Base-by-base conservation (phyloP, 2,888 invertebrate genomes). In the Aleiodes leptofemur region DNA sequence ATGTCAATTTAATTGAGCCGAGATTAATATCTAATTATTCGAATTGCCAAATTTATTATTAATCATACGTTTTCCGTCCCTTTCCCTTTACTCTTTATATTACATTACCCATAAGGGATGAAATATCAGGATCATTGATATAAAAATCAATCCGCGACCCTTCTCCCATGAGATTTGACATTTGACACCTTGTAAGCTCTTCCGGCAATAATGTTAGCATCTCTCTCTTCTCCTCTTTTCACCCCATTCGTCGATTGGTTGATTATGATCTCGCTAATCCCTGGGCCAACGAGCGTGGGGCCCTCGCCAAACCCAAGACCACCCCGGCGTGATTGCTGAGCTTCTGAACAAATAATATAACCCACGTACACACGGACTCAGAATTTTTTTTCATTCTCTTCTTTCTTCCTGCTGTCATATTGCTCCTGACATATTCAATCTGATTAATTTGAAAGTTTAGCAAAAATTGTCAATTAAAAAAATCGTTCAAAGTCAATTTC, bases 181-280 rank as follows among this genome's bases (percentile, higher is more conserved):
- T 87, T 88, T 84, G 87, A 87, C 87, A 87, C 87, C 85, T 87
- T 79, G 78, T 80, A 80, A 77, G 77, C 76, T 55, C 72, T 66
- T 70, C 56, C 75, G 61, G 34, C 69, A 34, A 66, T 56, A 68
- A 53, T 59, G 57, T 57, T 53, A 53, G 74, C 76, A 74, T 74
- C 76, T 51, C 57, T 61, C 69, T 57, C n/a, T 70, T 34, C 34
- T 34, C 34, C 71, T 76, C 73, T 77, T 69, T 56, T 50, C 76
- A 75, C 76, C 77, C 77, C 69, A 75, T 76, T 71, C 76, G 82
- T 80, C 84, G 86, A 89, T 89, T 85, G 88, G 85, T 85, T 88
- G 88, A 89, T 88, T 88, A 89, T 87, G 87, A 89, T 88, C 88
- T 87, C 81, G 83, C 86, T 88, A 89, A 86, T 86, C 85, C 83